These are phyloP conservation scores for Carterocephalus palaemon DNA, from an alignment of 2,888 invertebrate species.

Conservation along the genomic window DNA sequence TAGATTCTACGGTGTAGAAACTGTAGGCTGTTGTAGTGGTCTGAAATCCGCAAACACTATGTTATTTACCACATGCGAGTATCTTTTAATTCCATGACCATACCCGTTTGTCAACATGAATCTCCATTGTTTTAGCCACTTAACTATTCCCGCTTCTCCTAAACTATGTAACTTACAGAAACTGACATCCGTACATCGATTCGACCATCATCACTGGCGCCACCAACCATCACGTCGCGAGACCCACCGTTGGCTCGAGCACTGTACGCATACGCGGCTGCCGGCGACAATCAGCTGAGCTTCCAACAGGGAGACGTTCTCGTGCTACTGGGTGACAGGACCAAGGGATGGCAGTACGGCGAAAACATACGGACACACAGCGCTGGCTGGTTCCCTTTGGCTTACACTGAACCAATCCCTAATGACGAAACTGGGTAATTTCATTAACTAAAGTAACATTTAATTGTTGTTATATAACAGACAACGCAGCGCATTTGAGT, in stretches of 20 bases:
- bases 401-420: conserved; percentile 91
- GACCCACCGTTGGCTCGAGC: conserved; percentile 90
- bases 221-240: conserved; percentile 75
- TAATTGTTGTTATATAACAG: too few species aligned
- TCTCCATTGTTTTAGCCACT: too few species aligned
- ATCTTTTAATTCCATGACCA: too few species aligned
- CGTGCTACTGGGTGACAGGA: conserved; percentile 91
- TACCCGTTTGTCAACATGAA: too few species aligned
- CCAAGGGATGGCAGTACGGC: conserved; percentile 98
- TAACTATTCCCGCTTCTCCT: too few species aligned
- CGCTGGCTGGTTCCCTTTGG: conserved; percentile 96
- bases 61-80: too few species aligned
- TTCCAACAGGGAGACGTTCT: conserved; percentile 95
- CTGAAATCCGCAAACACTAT: too few species aligned
- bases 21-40: too few species aligned
- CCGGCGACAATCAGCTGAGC: conserved; percentile 93
- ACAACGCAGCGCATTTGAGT: too few species aligned
- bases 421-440: conserved; percentile 82
- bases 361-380: conserved; percentile 94
- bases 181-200: conserved; percentile 61
- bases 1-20: too few species aligned
- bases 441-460: background rate
- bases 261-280: conserved; percentile 92
- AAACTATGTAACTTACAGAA: conserved; percentile 39
- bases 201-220: conserved; percentile 83